Evolutionary conservation across 2,888 invertebrate genomes (phyloP), one percentile per base, ranked within the genome.

Genomic region (Drosophila niveifrons): DNA sequence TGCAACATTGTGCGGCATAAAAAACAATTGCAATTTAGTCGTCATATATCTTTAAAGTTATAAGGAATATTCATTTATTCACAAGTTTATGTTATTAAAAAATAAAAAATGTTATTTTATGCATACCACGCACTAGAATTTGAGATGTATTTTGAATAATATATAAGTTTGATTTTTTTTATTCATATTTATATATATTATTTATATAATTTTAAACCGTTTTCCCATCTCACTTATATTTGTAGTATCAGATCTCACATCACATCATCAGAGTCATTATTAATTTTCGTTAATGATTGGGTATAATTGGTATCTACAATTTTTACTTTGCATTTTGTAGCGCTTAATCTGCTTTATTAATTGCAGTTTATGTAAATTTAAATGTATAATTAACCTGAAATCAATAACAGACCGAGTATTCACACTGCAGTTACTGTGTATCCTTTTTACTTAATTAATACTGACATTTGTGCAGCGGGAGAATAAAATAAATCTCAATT

Each of bases 281-380:
- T 78, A 64, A 63, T 65, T 69, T 80, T 53, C 23, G 48, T 61
- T 66, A 36, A 75, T 79, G 46, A 31, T 50, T 8, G 41, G 9
- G 56, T 43, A 39, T 65, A 44, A 48, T 43, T 17, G 56, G 55
- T 15, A 46, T 28, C n/a, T 47, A 53, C 44, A 46, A 43, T 51
- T 52, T 75, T 48, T 8, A 28, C 17, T 53, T 57, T 8, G 7
- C 8, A 7, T 48, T 59, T 50, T 15, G n/a, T 15, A 23, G 23
- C 51, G 10, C 47, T 78, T 78, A 85, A 82, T 75, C 71, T 47
- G 53, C 67, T 69, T 73, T 73, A 82, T 88, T 82, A 88, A 82
- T 88, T 75, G 71, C 72, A 73, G 70, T 82, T 88, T 72, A 88
- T 88, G 74, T 66, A 71, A 74, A 86, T 86, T 77, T 72, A 69